Base-by-base conservation (phyloP, 2,888 invertebrate genomes). In the Calameuta filiformis region DNA sequence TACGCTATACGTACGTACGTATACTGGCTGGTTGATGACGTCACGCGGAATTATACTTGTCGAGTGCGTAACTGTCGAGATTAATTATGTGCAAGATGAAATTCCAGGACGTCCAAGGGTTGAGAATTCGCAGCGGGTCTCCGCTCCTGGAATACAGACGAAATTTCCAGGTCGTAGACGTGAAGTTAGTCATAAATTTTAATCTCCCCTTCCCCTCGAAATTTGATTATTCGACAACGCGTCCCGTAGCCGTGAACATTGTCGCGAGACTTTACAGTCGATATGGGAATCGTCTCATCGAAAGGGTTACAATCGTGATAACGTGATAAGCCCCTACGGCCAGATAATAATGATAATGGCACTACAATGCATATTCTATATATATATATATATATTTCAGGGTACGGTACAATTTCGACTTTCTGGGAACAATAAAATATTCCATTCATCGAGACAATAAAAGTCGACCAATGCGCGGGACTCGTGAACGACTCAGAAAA, bases 21-120 rank as follows among this genome's bases (percentile, higher is more conserved):
- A 56, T 56, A 56, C 15, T 40, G 40, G 1, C 15, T 40, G 15
- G 6, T 6, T 2, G 40, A 40, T 40, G 40, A 23, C 34, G 30
- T 12, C 12, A 74, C 69, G 77, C 79, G 83, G 83, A 88, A 88
- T 87, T 87, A 87, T 86, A 88, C 86, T 87, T 84, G 86, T 85
- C 85, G 83, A 79, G 77, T 82, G 82, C 79, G 86, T 88, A 89
- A 89, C 87, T 89, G 88, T 84, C 84, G 84, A 89, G 88, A 89
- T 90, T 90, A 89, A 90, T 89, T 89, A 88, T 88, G 86, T 83
- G 84, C 86, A 83, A 88, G 88, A 89, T 89, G 90, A 89, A 90
- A 90, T 90, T 90, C 90, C 88, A 83, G 81, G 78, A 79, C 82
- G 81, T 77, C 79, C 77, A 81, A 79, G 81, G 84, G 81, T 84